Evolutionary conservation across 2,113 vertebrate species (phyloP).

Genomic region (Dasypus novemcinctus): DNA sequence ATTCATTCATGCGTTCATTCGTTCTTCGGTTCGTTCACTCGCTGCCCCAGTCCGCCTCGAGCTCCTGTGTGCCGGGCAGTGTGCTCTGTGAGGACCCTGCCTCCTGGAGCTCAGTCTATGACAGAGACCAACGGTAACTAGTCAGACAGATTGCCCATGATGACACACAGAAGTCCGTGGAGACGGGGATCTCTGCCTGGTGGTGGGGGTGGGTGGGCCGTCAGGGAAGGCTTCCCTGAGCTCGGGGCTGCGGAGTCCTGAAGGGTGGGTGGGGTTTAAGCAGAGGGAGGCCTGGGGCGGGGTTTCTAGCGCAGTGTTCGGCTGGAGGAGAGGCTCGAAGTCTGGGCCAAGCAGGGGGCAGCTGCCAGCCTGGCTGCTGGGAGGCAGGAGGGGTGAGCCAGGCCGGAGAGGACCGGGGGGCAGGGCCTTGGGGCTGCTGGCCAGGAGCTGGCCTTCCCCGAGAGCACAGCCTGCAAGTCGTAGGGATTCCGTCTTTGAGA

Average conservation of each 20-base stretch:
- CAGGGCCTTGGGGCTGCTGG: neutral
- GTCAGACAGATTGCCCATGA: fast-evolving
- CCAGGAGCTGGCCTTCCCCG: neutral
- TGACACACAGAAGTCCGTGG: neutral
- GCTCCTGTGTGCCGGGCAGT: neutral
- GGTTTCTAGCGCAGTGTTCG: neutral
- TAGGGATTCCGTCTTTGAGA: neutral
- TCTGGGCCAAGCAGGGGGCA: neutral
- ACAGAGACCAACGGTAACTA: neutral
- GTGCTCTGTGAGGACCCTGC: neutral
- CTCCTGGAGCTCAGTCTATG: neutral
- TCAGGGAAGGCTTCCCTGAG: neutral
- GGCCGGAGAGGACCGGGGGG: neutral
- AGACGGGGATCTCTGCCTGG: neutral
- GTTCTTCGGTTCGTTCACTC: too few species aligned
- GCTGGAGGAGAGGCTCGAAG: neutral
- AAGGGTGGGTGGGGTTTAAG: neutral
- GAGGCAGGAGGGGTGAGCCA: neutral
- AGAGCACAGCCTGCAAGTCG: neutral
- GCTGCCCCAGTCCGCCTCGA: fast-evolving
- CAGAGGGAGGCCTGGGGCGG: neutral
- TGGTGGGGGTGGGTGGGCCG: neutral
- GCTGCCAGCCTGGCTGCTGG: neutral
- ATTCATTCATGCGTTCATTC: too few species aligned
- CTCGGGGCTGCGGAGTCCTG: neutral